A percentile compares a stretch with the other conserved stretches of the same genome.
phyloP scores from a whole-genome alignment of 2,797 vertebrate genomes.

The Phrynocephalus vlangalii region DNA sequence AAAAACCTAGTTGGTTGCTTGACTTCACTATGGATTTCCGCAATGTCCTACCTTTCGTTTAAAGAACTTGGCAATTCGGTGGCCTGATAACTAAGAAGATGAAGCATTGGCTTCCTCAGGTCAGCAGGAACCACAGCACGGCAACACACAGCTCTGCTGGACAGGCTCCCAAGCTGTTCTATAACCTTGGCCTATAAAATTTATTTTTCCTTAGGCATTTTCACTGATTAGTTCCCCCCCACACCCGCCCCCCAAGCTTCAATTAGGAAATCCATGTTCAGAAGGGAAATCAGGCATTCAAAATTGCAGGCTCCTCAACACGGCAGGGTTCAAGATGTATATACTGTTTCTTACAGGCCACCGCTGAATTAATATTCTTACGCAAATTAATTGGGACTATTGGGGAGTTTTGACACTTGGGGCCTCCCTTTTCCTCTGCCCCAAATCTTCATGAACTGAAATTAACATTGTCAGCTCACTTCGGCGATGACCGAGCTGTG shows the following conservation, averaged over 20 bases:
- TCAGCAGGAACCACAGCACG: conserved; percentile 6
- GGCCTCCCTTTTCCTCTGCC: background rate
- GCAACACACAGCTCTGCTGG: background rate
- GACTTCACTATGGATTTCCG: background rate
- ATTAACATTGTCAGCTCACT: conserved; percentile 1
- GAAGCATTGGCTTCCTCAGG: background rate
- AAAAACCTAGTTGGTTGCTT: background rate
- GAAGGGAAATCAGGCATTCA: conserved; percentile 37
- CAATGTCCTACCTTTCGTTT: background rate
- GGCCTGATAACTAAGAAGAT: background rate
- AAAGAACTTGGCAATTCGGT: background rate
- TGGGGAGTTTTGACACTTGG: background rate
- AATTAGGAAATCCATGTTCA: conserved; percentile 25
- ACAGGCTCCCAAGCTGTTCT: background rate
- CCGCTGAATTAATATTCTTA: conserved; percentile 18
- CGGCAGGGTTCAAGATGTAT: background rate
- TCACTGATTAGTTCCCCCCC: conserved; percentile 10
- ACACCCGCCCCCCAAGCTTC: background rate
- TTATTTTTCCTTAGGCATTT: conserved; percentile 22
- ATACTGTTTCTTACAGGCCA: background rate
- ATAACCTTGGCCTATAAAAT: conserved; percentile 42
- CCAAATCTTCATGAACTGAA: conserved; percentile 14
- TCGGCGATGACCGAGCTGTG: background rate
- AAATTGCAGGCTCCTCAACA: conserved; percentile 13
- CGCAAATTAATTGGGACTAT: conserved; percentile 27